Conservation (phyloP, 2,113 vertebrate species). For the Microcebus ravelobensis region DNA sequence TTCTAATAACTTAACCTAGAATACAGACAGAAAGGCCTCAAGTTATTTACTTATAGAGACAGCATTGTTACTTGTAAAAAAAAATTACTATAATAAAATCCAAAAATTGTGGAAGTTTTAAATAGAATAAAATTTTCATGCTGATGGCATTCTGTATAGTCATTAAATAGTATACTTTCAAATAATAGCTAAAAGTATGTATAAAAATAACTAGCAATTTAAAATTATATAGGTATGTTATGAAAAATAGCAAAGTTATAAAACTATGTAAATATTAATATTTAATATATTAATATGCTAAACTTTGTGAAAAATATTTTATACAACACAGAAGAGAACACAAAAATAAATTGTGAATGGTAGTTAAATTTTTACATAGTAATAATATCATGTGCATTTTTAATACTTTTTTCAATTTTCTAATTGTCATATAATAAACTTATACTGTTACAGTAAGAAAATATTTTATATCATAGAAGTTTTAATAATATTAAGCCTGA, state of each 20-base stretch:
- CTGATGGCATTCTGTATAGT: not conserved
- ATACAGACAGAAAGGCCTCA: not conserved
- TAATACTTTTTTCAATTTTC: slow-evolving; percentile 14
- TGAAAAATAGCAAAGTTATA: not conserved
- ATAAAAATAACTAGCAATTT: not conserved
- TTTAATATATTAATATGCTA: not conserved
- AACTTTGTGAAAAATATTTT: not conserved
- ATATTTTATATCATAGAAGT: not conserved
- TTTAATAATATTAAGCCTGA: not conserved
- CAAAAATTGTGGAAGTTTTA: not conserved
- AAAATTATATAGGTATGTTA: not conserved
- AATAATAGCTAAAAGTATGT: not conserved
- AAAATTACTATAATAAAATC: not conserved
- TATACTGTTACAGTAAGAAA: not conserved
- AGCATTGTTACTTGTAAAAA: not conserved
- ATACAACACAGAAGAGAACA: not conserved
- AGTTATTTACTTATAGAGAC: not conserved
- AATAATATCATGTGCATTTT: not conserved
- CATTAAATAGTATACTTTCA: not conserved
- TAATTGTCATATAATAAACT: not conserved
- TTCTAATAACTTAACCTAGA: not conserved
- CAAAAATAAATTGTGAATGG: not conserved
- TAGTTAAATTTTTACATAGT: not conserved
- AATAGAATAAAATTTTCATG: not conserved
- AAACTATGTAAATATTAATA: not conserved